Evolutionary conservation across 2,113 vertebrate species (phyloP), one percentile per base, ranked within the genome.

Genomic region (Puffinus mauretanicus): DNA sequence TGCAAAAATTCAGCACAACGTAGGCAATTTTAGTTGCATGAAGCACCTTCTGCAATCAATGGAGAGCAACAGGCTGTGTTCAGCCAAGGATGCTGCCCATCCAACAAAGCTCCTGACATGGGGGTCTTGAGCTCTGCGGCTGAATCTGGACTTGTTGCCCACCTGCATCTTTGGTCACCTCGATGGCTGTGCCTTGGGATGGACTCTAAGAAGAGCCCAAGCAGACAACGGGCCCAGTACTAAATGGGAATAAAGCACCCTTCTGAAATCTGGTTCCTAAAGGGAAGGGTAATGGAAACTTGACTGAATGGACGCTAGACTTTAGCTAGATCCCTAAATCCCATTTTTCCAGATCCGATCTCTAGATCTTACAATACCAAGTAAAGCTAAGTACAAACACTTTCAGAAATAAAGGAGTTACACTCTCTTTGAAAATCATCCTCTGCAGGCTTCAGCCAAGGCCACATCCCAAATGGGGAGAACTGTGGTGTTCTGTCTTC

Each of bases 101-200:
- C 10, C 34, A 62, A 29, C 57, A 84, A 54, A 54, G 5, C 19
- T 62, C 36, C 24, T 91, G 34, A 81, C 19, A 17, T 14, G 10
- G 3, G 24, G 4, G 3, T 61, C 51, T 84, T 0, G 0, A 62
- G 18, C 10, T 70, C 27, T 5, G 1, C 4, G 32, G 14, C 14
- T 57, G 24, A 82, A 38, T 8, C 30, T 52, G 30, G 29, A 20
- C 36, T 85, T 58, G 16, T 40, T 92, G 17, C n/a, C 15, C 36
- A 42, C 10, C 19, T 55, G 36, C 21, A 52, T 55, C 58, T 77
- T 61, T 73, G 21, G 25, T 73, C 64, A 72, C 14, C 18, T 58
- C 29, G 73, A 27, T 13, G 16, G 17, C 62, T 64, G 13, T 86
- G 57, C 20, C 62, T 71, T 40, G 15, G 36, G 22, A 64, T 51